Base-by-base conservation (phyloP, 2,113 vertebrate genomes). In the Terrapene triunguis region DNA sequence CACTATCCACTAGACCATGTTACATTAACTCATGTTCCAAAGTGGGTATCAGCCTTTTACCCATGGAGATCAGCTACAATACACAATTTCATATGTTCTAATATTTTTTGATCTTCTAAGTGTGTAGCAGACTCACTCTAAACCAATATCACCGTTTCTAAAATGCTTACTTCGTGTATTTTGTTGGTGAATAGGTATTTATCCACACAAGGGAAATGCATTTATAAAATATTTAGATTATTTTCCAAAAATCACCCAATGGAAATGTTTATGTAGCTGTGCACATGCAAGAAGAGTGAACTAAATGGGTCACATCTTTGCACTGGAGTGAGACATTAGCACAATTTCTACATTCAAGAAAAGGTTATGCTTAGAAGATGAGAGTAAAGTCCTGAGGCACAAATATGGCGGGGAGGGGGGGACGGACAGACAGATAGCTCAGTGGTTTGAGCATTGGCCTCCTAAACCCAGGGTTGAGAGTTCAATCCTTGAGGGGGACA, bases 181-280 rank as follows among this genome's bases (percentile, higher is more conserved):
- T 88, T 94, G 80, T 88, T 94, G 87, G 88, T 82, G 92, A 87
- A 87, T 80, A 84, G 76, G 44, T 94, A 89, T 90, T 96, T 96
- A 88, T 32, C 54, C 78, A 94, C n/a, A 82, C 10, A 48, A 89
- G 48, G 89, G 59, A 89, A 54, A 92, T 92, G 62, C 96, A 86
- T 82, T 94, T 84, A 89, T 85, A 95, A 88, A 95, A 83, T 83
- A 89, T 54, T 90, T 83, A 90, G 91, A 84, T 95, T 92, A 90
- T 95, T 95, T 94, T 94, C 19, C 80, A 89, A 48, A 95, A 85
- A 51, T 92, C 38, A 82, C 54, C 22, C 74, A 89, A 38, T 19
- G 91, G 82, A 96, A 74, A 94, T 94, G 84, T 76, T 82, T 89
- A 91, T 93, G 86, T 47, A 85, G 54, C 84, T 90, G 84, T 84